Evolutionary conservation across 2,113 vertebrate genomes (phyloP).

Genomic region (Geococcyx californianus): DNA sequence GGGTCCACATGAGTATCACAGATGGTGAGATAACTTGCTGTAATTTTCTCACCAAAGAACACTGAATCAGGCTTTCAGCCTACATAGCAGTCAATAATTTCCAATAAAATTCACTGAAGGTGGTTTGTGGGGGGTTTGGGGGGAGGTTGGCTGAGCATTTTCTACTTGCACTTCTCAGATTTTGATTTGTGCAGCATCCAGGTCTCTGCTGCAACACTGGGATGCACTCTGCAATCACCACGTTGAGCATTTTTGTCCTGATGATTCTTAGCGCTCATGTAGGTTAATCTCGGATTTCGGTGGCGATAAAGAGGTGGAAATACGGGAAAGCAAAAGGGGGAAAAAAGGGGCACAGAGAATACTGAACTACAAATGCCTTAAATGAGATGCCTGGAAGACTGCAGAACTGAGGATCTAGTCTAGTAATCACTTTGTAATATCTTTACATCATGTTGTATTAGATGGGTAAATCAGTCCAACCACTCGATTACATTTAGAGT

Average conservation of each 20-base stretch:
- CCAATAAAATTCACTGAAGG: conserved; percentile 24
- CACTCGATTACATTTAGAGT: neutral
- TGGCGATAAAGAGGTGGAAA: neutral
- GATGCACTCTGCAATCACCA: neutral
- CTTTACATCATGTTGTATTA: neutral
- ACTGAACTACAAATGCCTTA: neutral
- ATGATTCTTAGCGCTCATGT: neutral
- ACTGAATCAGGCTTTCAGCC: conserved; percentile 36
- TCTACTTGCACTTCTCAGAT: neutral
- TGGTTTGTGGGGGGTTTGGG: no score
- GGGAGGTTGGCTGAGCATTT: neutral
- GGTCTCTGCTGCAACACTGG: neutral
- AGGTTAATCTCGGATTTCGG: neutral
- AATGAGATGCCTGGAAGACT: neutral
- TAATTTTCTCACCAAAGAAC: conserved; percentile 49
- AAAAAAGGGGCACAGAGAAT: neutral
- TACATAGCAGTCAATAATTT: conserved; percentile 43
- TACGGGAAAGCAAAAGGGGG: neutral
- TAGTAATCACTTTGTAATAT: neutral
- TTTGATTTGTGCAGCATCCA: neutral
- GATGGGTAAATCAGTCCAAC: neutral
- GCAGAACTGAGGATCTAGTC: neutral
- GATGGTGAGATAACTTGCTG: conserved; percentile 57
- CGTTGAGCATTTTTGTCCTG: neutral
- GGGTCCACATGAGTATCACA: conserved; percentile 50